phyloP scores from a whole-genome alignment of 2,797 vertebrate species.

The Sylvilagus floridanus region DNA sequence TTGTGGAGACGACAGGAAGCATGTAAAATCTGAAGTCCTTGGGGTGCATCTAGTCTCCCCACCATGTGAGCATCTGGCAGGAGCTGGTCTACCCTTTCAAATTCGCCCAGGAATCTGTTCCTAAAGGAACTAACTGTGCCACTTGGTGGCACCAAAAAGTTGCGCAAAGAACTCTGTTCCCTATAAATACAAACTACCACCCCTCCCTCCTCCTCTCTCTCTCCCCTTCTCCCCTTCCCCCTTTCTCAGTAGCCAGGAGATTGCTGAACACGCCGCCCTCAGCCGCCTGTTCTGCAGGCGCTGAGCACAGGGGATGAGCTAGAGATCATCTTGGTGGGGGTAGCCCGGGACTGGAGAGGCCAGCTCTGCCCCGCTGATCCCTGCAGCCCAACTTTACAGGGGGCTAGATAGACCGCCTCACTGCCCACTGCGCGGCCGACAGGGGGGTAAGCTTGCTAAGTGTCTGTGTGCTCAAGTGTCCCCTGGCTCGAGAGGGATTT shows the following conservation, averaged over 20 bases:
- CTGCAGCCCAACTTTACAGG: slow-evolving; percentile 67
- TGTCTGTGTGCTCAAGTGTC: slow-evolving; percentile 67
- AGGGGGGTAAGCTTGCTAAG: slow-evolving; percentile 81
- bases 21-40: not conserved
- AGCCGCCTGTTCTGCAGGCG: slow-evolving; percentile 73
- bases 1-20: not conserved
- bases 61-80: slow-evolving; percentile 32
- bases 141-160: slow-evolving; percentile 91
- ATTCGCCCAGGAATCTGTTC: slow-evolving; percentile 70
- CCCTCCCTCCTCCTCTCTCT: slow-evolving; percentile 64
- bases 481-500: not conserved
- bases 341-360: slow-evolving; percentile 54
- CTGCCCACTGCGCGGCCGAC: slow-evolving; percentile 56
- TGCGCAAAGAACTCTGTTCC: slow-evolving; percentile 84
- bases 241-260: slow-evolving; percentile 75
- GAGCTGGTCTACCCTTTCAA: slow-evolving; percentile 40
- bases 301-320: slow-evolving; percentile 72
- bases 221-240: slow-evolving; percentile 66
- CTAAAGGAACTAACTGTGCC: slow-evolving; percentile 86
- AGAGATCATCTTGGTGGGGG: slow-evolving; percentile 67
- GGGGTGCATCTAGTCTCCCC: not conserved
- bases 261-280: slow-evolving; percentile 78
- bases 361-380: slow-evolving; percentile 53
- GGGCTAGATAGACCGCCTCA: slow-evolving; percentile 66
- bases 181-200: slow-evolving; percentile 84